Base-by-base conservation (phyloP, 2,797 vertebrate species). In the Propithecus perrieri region DNA sequence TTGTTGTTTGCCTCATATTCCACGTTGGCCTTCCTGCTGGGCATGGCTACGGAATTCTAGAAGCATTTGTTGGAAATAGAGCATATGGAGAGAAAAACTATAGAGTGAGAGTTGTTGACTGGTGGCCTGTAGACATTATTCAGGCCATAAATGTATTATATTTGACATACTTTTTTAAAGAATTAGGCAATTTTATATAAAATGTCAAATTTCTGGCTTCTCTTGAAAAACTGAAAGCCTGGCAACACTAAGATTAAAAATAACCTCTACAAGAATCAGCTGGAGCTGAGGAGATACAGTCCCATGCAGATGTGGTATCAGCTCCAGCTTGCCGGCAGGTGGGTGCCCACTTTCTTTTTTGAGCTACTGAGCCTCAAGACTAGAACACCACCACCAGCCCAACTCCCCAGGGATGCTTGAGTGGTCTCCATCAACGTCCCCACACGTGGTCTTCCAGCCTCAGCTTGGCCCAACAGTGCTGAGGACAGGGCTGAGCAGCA, bases 121-220 rank as follows among this genome's bases (percentile, higher is more conserved):
- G n/a, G 38, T 92, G 38, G 9, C 63, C 57, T 57, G 1, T 43
- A 14, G n/a, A 46, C 41, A 43, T 75, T 24, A 63, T 75, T 71
- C 38, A 76, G 26, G 46, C 46, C 59, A 93, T 30, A 67, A 41
- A 85, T 67, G 9, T 71, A 53, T 83, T 75, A 72, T 35, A 89
- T 48, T 28, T 35, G 65, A 93, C 41, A 67, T 0, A 71, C 28
- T 22, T 65, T 35, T 41, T 55, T 92, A 59, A 89, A 57, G 67
- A 85, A 91, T 63, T 85, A 50, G n/a, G 18, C 30, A 67, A 65
- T 75, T 79, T 75, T 15, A 59, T 74, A 38, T 33, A 55, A 80
- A 94, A 85, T 78, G 20, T 55, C 74, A 88, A 26, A 74, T 93
- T 84, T 88, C 67, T 83, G 33, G 48, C 17, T 88, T 81, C 59